phyloP scores from a whole-genome alignment of 2,888 invertebrate species.

The Incurvaria masculella region DNA sequence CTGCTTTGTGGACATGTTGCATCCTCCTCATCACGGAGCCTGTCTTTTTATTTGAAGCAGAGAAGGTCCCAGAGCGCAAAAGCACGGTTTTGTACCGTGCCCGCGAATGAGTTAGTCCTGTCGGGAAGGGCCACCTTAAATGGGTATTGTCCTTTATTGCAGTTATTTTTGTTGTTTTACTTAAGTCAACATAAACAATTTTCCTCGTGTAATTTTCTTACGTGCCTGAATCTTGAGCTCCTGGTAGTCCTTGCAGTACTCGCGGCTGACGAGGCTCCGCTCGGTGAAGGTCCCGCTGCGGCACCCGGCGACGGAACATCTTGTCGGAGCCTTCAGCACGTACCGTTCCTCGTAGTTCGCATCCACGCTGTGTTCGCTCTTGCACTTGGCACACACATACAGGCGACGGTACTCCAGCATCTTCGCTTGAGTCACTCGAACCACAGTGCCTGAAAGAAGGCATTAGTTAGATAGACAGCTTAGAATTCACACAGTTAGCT shows the following conservation, averaged over 20 bases:
- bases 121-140: no score
- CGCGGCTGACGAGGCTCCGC: slow-evolving; percentile 54
- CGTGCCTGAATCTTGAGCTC: slow-evolving; percentile 82
- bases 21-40: no score
- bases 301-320: slow-evolving; percentile 58
- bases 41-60: no score
- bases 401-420: slow-evolving; percentile 73
- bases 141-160: background rate
- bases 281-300: slow-evolving; percentile 52
- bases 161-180: no score
- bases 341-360: slow-evolving; percentile 68
- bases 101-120: no score
- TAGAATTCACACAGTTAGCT: background rate
- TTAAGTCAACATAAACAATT: no score
- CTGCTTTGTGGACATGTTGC: no score
- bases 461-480: background rate
- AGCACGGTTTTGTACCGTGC: no score
- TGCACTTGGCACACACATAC: slow-evolving; percentile 76
- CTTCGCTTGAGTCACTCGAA: slow-evolving; percentile 70
- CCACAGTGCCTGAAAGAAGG: slow-evolving; percentile 64
- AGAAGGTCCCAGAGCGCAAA: no score
- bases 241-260: slow-evolving; percentile 77
- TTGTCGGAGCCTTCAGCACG: slow-evolving; percentile 51
- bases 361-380: slow-evolving; percentile 60
- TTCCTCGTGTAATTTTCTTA: no score